Evolutionary conservation across 2,888 invertebrate genomes (phyloP).

Genomic region (Patella pellucida): DNA sequence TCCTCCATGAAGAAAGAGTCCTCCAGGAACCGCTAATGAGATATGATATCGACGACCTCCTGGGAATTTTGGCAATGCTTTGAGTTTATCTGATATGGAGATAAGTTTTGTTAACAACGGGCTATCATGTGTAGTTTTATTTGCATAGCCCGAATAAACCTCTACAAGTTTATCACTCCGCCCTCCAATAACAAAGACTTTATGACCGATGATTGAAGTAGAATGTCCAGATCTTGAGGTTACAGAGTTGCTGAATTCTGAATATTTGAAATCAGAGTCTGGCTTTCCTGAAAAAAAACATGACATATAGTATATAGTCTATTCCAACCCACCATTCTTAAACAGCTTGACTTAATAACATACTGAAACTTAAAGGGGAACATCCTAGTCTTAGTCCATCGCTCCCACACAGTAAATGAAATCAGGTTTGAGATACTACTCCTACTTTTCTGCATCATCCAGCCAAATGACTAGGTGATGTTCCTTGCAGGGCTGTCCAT

Average conservation of each 20-base stretch:
- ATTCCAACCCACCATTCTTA: not conserved
- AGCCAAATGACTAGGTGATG: too few species aligned
- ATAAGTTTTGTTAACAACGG: constrained; percentile 16
- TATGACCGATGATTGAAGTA: constrained; percentile 50
- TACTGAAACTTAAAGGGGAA: too few species aligned
- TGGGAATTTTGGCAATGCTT: constrained; percentile 58
- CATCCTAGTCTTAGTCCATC: too few species aligned
- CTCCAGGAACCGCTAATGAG: constrained; percentile 46
- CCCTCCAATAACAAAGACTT: constrained; percentile 64
- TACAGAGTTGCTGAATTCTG: constrained; percentile 26
- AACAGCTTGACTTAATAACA: constrained; percentile 6
- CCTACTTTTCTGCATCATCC: too few species aligned
- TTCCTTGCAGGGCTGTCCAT: too few species aligned
- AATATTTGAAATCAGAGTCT: not conserved
- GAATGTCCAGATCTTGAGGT: constrained; percentile 69
- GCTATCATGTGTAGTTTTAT: not conserved
- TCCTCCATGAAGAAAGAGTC: constrained; percentile 66
- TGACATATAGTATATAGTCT: not conserved
- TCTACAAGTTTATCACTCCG: constrained; percentile 63
- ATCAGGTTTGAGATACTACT: too few species aligned
- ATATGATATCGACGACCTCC: constrained; percentile 66
- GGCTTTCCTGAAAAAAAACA: not conserved
- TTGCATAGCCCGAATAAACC: constrained; percentile 34
- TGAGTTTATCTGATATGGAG: constrained; percentile 27
- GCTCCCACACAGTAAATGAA: too few species aligned